Evolutionary conservation across 2,113 vertebrate species (phyloP).

Genomic region (Edolisoma coerulescens): DNA sequence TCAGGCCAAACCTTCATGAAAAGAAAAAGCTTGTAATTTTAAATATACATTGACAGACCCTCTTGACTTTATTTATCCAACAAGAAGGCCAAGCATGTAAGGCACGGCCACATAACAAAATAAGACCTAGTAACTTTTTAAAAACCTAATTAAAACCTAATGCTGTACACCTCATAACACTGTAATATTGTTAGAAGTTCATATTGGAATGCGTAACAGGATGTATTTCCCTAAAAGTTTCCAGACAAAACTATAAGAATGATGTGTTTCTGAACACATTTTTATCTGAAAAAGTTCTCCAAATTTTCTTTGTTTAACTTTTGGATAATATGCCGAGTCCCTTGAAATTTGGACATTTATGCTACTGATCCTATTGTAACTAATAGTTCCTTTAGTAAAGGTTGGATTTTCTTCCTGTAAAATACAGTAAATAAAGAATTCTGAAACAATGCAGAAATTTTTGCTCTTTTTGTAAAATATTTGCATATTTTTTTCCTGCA

Average conservation of each 20-base stretch:
- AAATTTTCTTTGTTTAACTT: not conserved
- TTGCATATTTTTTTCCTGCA: not conserved
- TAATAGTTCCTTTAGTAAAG: not conserved
- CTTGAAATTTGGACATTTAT: not conserved
- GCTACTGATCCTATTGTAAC: not conserved
- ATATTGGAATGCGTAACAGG: not conserved
- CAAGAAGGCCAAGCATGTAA: not conserved
- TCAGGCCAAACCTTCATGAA: not conserved
- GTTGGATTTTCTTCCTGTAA: not conserved
- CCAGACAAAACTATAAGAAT: not conserved
- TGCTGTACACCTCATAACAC: not conserved
- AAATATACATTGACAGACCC: not conserved
- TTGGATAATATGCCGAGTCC: rapidly evolving
- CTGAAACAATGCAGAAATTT: not conserved
- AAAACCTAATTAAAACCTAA: not conserved
- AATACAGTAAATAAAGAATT: not conserved
- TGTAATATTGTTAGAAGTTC: not conserved
- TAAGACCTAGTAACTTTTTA: not conserved
- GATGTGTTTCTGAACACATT: not conserved
- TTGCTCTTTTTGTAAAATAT: not conserved
- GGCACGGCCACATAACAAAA: not conserved
- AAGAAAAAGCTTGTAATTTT: not conserved
- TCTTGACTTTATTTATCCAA: not conserved
- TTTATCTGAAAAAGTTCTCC: not conserved
- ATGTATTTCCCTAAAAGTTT: not conserved